These are phyloP conservation scores for Zaprionus taronus DNA, from an alignment of 1,140 invertebrate species.

Conservation along the genomic window DNA sequence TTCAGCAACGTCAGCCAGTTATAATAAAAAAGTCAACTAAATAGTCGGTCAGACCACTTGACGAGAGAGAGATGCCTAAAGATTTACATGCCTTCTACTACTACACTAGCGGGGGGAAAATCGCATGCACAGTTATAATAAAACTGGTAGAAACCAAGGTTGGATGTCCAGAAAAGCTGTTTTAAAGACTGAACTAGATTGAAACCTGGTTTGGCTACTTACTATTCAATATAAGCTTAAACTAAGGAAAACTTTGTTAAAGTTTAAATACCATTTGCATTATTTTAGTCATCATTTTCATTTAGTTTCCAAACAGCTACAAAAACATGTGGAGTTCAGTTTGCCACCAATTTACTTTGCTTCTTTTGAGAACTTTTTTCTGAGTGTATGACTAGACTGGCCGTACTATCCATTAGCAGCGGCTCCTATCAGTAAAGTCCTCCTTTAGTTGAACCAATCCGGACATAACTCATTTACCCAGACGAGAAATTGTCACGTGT, in stretches of 20 bases:
- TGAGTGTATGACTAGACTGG: background rate
- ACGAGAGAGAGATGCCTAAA: slow-evolving; percentile 12
- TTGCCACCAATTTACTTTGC: background rate
- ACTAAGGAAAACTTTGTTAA: background rate
- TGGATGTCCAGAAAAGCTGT: background rate
- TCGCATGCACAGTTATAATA: background rate
- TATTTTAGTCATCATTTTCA: background rate
- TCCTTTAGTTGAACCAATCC: slow-evolving; percentile 23
- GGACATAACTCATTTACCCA: slow-evolving; percentile 20
- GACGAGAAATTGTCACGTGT: slow-evolving; percentile 60
- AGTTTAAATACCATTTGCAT: background rate
- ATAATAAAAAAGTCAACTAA: slow-evolving; percentile 43
- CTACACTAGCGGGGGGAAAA: background rate
- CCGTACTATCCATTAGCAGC: slow-evolving; percentile 4
- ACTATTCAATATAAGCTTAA: background rate
- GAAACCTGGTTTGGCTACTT: background rate
- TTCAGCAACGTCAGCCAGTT: slow-evolving; percentile 37
- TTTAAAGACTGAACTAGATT: background rate
- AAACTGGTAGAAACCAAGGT: slow-evolving; percentile 5
- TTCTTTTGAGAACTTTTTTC: background rate
- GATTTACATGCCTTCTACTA: slow-evolving; percentile 7
- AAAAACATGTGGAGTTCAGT: too few species aligned
- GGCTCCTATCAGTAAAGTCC: background rate
- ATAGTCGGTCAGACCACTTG: slow-evolving; percentile 50
- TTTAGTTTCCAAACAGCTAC: background rate